Evolutionary conservation across 2,113 vertebrate species (phyloP).

Genomic region (Gallinago undulata): DNA sequence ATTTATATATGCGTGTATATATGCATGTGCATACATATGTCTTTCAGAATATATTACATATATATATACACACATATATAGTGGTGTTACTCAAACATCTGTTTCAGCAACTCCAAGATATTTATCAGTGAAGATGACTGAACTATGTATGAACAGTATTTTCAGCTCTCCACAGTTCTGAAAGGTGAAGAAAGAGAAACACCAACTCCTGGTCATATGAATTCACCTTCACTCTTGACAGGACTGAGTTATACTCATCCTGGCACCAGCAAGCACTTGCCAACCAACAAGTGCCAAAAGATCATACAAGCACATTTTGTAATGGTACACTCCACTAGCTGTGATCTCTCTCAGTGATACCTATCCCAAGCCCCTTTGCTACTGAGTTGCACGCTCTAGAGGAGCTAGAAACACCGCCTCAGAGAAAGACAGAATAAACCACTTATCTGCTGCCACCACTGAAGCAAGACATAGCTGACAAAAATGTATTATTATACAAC

Average conservation of each 20-base stretch:
- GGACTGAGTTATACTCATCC: neutral
- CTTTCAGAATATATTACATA: neutral
- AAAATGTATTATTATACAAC: neutral
- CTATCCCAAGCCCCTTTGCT: neutral
- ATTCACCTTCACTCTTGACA: neutral
- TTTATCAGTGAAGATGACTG: neutral
- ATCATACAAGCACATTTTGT: neutral
- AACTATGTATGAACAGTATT: neutral
- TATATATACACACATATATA: too few species aligned
- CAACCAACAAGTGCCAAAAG: neutral
- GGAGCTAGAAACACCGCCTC: neutral
- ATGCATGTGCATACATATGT: too few species aligned
- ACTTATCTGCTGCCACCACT: neutral
- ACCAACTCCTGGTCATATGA: neutral
- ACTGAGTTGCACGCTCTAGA: neutral
- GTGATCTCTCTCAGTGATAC: neutral
- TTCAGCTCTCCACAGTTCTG: neutral
- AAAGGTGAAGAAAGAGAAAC: neutral
- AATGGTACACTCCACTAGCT: neutral
- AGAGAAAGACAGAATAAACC: neutral
- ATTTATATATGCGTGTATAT: too few species aligned
- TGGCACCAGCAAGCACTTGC: neutral
- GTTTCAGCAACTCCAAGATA: neutral
- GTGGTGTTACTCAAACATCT: neutral
- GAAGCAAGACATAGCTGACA: neutral